A percentile compares a stretch with the other conserved stretches of the same genome.
Evolutionary conservation across 1,140 invertebrate genomes (phyloP).

Genomic region (Plutomurus gul): DNA sequence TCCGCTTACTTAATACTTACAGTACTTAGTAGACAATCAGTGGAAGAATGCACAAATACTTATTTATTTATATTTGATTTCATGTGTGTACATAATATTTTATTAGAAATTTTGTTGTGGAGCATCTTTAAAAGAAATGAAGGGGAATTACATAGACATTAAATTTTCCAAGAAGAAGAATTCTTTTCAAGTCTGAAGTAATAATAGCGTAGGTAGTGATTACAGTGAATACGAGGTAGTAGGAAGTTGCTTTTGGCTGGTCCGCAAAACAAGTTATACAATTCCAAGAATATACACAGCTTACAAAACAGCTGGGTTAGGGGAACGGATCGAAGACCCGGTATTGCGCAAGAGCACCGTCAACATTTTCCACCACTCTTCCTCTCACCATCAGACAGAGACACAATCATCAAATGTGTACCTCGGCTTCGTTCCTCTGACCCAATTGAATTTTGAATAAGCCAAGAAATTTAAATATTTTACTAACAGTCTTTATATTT

Average conservation of each 20-base stretch:
- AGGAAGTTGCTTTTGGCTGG: neutral
- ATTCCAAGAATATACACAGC: neutral
- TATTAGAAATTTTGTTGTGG: too few relatives aligned
- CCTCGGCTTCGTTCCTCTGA: neutral
- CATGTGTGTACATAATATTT: too few relatives aligned
- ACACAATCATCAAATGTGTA: slow-evolving; percentile 1
- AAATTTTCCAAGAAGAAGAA: neutral
- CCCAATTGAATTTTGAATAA: slow-evolving; percentile 21
- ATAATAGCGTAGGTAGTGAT: neutral
- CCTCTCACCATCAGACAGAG: neutral
- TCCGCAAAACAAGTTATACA: too few relatives aligned
- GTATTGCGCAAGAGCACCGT: neutral
- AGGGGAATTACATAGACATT: too few relatives aligned
- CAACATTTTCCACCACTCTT: neutral
- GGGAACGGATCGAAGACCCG: neutral
- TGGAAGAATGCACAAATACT: too few relatives aligned
- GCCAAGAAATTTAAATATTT: slow-evolving; percentile 25
- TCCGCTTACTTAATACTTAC: too few relatives aligned
- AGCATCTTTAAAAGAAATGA: neutral
- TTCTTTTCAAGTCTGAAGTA: neutral
- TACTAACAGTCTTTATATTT: neutral
- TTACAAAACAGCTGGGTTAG: neutral
- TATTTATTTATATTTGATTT: too few relatives aligned
- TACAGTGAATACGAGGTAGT: neutral
- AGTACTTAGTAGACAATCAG: too few relatives aligned